Evolutionary conservation across 2,888 invertebrate genomes (phyloP).

Genomic region (Volucella inanis): DNA sequence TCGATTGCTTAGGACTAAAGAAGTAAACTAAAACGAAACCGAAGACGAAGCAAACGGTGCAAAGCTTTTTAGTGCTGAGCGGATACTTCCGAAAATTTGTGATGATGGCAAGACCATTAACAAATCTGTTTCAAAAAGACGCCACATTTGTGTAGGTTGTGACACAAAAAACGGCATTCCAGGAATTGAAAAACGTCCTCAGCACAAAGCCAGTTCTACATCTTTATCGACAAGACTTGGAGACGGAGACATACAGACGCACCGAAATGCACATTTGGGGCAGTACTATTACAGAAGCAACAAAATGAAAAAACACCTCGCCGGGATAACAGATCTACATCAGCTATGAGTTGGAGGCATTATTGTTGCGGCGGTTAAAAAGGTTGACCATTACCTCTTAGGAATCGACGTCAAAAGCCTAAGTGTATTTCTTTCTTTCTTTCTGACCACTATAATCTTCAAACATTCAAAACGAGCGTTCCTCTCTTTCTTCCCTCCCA

Average conservation of each 20-base stretch:
- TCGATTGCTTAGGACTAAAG: too few species aligned
- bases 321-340: constrained; percentile 1
- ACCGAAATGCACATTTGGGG: constrained; percentile 47
- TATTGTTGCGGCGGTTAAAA: not conserved
- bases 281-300: constrained; percentile 37
- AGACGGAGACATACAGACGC: constrained; percentile 56
- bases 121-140: not conserved
- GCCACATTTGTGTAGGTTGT: not conserved
- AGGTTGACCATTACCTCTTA: too few species aligned
- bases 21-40: too few species aligned
- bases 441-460: too few species aligned
- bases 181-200: not conserved
- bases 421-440: too few species aligned
- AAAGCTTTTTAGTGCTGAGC: not conserved
- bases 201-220: not conserved
- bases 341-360: constrained; percentile 54
- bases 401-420: too few species aligned
- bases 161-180: not conserved
- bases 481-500: too few species aligned
- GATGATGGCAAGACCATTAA: not conserved
- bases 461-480: too few species aligned
- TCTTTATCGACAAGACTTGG: constrained; percentile 15
- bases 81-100: constrained; percentile 75
- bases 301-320: constrained; percentile 15
- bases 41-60: constrained; percentile 20